Conservation (phyloP, 2,888 invertebrate genomes). For the Perizoma flavofasciatum region DNA sequence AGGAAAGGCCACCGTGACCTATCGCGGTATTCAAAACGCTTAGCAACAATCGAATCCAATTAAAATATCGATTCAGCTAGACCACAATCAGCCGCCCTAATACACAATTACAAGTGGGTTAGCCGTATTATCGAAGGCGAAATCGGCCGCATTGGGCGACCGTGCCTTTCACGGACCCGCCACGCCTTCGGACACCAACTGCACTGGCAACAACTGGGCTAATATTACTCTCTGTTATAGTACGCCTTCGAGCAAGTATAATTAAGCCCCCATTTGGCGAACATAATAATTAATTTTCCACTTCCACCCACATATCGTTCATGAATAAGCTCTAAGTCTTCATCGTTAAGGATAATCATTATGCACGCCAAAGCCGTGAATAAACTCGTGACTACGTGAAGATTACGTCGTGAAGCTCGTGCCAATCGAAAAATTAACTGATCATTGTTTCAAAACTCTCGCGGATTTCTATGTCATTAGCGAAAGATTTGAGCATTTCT, state of each 20-base stretch:
- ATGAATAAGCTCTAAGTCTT: slow-evolving; percentile 32
- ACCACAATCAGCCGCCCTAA: slow-evolving; percentile 33
- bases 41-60: slow-evolving; percentile 60
- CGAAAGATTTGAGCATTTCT: slow-evolving; percentile 58
- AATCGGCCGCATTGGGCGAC: slow-evolving; percentile 63
- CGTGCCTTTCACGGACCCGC: slow-evolving; percentile 70
- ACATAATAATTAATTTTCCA: slow-evolving; percentile 31
- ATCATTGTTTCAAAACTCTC: slow-evolving; percentile 62
- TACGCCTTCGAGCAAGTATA: slow-evolving; percentile 45
- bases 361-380: slow-evolving; percentile 37
- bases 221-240: slow-evolving; percentile 44
- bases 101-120: slow-evolving; percentile 54
- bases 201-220: slow-evolving; percentile 44
- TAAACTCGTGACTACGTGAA: slow-evolving; percentile 53
- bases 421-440: slow-evolving; percentile 58
- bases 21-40: slow-evolving; percentile 52
- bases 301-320: slow-evolving; percentile 39
- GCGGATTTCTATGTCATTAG: slow-evolving; percentile 56
- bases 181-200: slow-evolving; percentile 58
- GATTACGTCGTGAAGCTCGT: slow-evolving; percentile 58
- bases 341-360: slow-evolving; percentile 40
- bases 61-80: slow-evolving; percentile 54
- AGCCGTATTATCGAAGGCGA: slow-evolving; percentile 66
- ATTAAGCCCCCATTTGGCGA: slow-evolving; percentile 44
- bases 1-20: slow-evolving; percentile 53